Base-by-base conservation (phyloP, 1,140 invertebrate species). In the Maniola jurtina region DNA sequence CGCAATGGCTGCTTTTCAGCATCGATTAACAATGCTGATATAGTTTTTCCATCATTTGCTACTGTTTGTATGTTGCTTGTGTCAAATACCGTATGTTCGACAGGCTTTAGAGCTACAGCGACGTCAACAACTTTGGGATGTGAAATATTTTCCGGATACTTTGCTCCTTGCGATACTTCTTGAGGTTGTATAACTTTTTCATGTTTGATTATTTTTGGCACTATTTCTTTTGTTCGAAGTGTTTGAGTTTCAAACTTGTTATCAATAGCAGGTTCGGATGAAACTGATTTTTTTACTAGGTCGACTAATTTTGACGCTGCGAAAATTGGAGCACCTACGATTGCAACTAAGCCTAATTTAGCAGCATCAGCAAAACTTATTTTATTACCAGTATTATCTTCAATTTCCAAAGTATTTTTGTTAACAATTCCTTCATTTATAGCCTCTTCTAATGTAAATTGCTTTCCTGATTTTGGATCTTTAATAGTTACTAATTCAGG, bases 391-490 rank as follows among this genome's bases (percentile, higher is more conserved):
- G 91, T 82, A 61, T 92, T 91, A 70, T 95, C 93, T 69, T 92
- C 93, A 65, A 96, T 93, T 69, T 94, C 92, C 13, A 94, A 94
- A 1, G 95, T 95, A 54, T 94, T 92, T 71, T 93, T 91, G 90
- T 97, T 93, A 13, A 98, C 91, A 59, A 97, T 93, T 48, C 95
- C 95, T 76, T 93, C 94, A 10, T 93, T 85, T 10, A 98, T 92
- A 3, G 97, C 97, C 86, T 97, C 95, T 15, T 93, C 92, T 16
- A 98, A 89, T 40, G 93, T 92, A 52, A 98, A 92, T 70, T 94
- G 90, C 81, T 93, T 90, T 6, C 95, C 95, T 0, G 94, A 94
- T 47, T 90, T 84, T 15, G 96, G 96, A 90, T 98, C 96, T 63
- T 93, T 93, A 4, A 98, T 92, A 75, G 94, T 92, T 5, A 98